Evolutionary conservation across 2,113 vertebrate species (phyloP), one percentile per base, ranked within the genome.

Genomic region (Plectropomus leopardus): DNA sequence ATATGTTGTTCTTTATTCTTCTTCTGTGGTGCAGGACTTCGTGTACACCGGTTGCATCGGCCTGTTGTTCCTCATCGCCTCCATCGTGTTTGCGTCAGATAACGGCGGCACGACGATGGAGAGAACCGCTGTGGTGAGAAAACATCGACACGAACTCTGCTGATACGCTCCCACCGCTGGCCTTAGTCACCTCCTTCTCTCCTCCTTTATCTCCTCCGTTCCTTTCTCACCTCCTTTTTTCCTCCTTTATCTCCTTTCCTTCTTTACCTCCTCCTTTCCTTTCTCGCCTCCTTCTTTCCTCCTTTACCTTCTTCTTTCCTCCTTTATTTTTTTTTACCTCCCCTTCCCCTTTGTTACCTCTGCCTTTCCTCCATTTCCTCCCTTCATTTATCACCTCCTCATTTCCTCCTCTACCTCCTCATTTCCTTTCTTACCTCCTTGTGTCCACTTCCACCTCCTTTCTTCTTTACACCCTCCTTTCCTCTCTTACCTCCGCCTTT

Each of bases 21-120:
- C 15, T 16, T 16, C 15, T 45, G 3, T 65, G 45, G 48, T 90
- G 5, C 82, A 98, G 98, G 97, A 98, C 68, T 90, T 96, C 17
- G 4, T 1, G 1, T 93, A 96, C 72, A 88, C 95, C 0, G 0
- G 0, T 47, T 0, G 0, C 59, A 93, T 95, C 53, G 68, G 73
- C 0, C 0, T 26, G 2, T 0, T 84, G 0, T 96, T 99, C 80
- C 0, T 97, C 7, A 2, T 96, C 72, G 95, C 97, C 1, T 96
- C 96, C 47, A 15, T 93, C 72, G 21, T 90, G 24, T 94, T 99
- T 55, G 61, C 85, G 10, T 4, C 60, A 0, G 89, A 88, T 7
- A 95, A 87, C 72, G 86, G 88, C 15, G 45, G 5, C 4, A 81
- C 88, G 0, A 0, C 1, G 7, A 0, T 92, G 80, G 96, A 97